phyloP scores from a whole-genome alignment of 2,113 vertebrate species.

The Lophochroa leadbeateri region DNA sequence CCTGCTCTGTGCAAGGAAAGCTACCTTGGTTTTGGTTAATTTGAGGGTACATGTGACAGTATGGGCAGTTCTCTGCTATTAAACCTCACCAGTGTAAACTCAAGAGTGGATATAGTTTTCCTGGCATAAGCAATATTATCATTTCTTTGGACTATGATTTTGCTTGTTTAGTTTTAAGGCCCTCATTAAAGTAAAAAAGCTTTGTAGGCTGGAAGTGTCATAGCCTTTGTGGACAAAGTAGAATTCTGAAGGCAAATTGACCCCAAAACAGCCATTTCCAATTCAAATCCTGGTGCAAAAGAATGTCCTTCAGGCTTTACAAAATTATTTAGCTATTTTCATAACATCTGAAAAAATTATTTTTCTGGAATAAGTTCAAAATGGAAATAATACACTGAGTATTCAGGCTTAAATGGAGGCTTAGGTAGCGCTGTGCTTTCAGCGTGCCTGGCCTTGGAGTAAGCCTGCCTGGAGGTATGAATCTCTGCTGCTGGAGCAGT shows the following conservation, averaged over 20 bases:
- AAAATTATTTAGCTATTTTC: conserved; percentile 36
- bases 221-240: background rate
- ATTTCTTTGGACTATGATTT: background rate
- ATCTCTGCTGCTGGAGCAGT: background rate
- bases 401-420: background rate
- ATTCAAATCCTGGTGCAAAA: conserved; percentile 12
- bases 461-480: background rate
- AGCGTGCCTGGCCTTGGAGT: background rate
- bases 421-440: background rate
- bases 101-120: background rate
- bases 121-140: background rate
- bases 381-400: background rate
- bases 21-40: background rate
- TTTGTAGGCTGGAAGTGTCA: conserved; percentile 13
- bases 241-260: conserved; percentile 3
- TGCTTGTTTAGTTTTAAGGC: background rate
- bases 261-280: conserved; percentile 21
- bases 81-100: background rate
- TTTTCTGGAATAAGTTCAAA: conserved; percentile 18
- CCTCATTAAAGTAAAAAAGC: background rate
- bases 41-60: background rate
- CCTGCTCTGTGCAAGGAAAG: background rate
- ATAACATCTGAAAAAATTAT: background rate
- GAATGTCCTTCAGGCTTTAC: background rate
- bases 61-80: background rate